A percentile compares a stretch with the other conserved stretches of the same genome.
Evolutionary conservation across 2,797 vertebrate genomes (phyloP).

Genomic region (Anas capensis): DNA sequence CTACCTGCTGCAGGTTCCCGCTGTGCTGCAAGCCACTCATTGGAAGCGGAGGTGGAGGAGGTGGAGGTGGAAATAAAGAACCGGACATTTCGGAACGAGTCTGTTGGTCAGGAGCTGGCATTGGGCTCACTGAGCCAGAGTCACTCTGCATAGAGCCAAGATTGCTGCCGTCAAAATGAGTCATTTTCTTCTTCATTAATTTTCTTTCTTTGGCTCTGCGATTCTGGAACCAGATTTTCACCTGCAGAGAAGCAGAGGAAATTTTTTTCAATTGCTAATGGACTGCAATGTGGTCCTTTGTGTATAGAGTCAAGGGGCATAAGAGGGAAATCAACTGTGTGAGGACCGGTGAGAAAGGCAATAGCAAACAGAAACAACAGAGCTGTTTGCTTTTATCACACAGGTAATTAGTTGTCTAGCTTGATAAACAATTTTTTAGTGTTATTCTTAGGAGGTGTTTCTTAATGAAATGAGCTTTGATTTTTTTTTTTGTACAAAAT

Average conservation of each 20-base stretch:
- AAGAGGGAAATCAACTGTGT: neutral
- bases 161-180: slow-evolving; percentile 89
- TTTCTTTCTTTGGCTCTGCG: slow-evolving; percentile 94
- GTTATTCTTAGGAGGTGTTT: neutral
- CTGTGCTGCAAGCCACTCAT: slow-evolving; percentile 86
- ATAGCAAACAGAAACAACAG: neutral
- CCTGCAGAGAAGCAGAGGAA: slow-evolving; percentile 76
- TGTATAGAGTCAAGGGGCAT: neutral
- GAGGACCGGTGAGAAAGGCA: neutral
- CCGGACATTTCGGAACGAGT: slow-evolving; percentile 87
- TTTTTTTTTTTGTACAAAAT: neutral
- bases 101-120: slow-evolving; percentile 86
- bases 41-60: slow-evolving; percentile 78
- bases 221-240: slow-evolving; percentile 97
- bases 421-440: neutral
- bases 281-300: neutral
- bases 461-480: neutral
- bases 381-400: neutral
- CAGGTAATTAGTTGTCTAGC: neutral
- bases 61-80: slow-evolving; percentile 82
- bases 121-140: slow-evolving; percentile 90
- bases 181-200: slow-evolving; percentile 94
- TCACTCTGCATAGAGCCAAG: slow-evolving; percentile 90
- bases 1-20: slow-evolving; percentile 88
- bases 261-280: neutral